A percentile compares a stretch with the other conserved stretches of the same genome.
Evolutionary conservation across 2,113 vertebrate genomes (phyloP).

Genomic region (Alethe diademata): DNA sequence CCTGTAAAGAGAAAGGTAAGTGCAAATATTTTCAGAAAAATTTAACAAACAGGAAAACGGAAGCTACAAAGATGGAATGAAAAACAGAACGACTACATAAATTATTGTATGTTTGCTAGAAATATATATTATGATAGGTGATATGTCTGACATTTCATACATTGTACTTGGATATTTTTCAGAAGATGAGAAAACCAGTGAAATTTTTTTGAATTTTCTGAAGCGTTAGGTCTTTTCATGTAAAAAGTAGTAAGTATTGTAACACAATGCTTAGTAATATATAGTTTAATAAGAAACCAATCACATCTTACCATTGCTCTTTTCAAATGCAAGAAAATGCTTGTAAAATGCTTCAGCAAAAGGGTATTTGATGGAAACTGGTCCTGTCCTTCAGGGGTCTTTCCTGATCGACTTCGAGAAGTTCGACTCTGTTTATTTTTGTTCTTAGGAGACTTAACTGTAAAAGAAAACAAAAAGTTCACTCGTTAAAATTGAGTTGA

Average conservation of each 20-base stretch:
- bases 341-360: conserved; percentile 76
- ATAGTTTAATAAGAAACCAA: not conserved
- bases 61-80: not conserved
- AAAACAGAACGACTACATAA: not conserved
- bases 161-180: not conserved
- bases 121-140: not conserved
- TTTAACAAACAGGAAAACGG: not conserved
- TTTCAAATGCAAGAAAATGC: conserved; percentile 79
- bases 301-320: conserved; percentile 83
- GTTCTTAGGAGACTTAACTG: conserved; percentile 22
- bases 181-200: not conserved
- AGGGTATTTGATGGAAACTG: not conserved
- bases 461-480: conserved; percentile 19
- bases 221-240: not conserved
- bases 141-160: not conserved
- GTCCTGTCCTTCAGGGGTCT: not conserved
- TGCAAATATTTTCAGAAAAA: not conserved
- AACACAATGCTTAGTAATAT: not conserved
- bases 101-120: not conserved
- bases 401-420: not conserved
- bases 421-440: not conserved
- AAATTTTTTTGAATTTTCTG: not conserved
- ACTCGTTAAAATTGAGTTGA: not conserved
- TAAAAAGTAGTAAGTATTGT: not conserved
- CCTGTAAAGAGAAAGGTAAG: not conserved